Conservation (phyloP, 2,113 vertebrate genomes). For the Oncorhynchus kisutch region DNA sequence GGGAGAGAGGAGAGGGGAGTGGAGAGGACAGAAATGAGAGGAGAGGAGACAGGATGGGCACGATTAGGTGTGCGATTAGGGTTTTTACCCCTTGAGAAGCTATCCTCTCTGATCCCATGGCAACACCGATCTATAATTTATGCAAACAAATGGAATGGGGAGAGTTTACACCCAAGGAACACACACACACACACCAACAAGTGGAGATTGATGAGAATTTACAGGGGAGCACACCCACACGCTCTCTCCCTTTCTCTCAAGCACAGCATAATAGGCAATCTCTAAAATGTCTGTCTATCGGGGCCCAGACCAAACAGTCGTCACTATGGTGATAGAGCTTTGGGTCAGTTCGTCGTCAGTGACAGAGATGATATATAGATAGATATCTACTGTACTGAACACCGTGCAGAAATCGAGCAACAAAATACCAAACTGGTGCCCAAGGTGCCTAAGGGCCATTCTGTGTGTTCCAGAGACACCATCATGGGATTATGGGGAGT, state of each 20-base stretch:
- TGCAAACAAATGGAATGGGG: conserved; percentile 57
- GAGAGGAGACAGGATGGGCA: conserved; percentile 34
- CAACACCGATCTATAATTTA: conserved; percentile 68
- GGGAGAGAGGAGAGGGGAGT: too few relatives aligned
- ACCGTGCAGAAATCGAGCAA: conserved; percentile 58
- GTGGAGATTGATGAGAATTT: not conserved
- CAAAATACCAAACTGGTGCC: conserved; percentile 56
- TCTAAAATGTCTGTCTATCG: conserved; percentile 56
- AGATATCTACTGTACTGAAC: conserved; percentile 61
- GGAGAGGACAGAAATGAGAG: too few relatives aligned
- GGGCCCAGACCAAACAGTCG: conserved; percentile 47
- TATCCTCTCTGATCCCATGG: conserved; percentile 50
- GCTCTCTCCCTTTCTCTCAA: conserved; percentile 34
- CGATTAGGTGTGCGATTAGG: conserved; percentile 60
- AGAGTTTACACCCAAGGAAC: not conserved
- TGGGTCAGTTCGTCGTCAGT: conserved; percentile 52
- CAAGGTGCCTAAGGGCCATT: conserved; percentile 36
- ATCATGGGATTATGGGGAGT: not conserved
- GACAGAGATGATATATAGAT: conserved; percentile 68
- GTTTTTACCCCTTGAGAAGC: conserved; percentile 23
- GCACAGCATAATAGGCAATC: conserved; percentile 49
- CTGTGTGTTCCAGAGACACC: not conserved
- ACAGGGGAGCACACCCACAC: not conserved
- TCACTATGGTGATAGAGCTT: conserved; percentile 69
- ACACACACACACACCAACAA: conserved; percentile 5